These are phyloP conservation scores for Bothrops jararaca DNA, from an alignment of 2,113 vertebrate genomes.

Conservation along the genomic window DNA sequence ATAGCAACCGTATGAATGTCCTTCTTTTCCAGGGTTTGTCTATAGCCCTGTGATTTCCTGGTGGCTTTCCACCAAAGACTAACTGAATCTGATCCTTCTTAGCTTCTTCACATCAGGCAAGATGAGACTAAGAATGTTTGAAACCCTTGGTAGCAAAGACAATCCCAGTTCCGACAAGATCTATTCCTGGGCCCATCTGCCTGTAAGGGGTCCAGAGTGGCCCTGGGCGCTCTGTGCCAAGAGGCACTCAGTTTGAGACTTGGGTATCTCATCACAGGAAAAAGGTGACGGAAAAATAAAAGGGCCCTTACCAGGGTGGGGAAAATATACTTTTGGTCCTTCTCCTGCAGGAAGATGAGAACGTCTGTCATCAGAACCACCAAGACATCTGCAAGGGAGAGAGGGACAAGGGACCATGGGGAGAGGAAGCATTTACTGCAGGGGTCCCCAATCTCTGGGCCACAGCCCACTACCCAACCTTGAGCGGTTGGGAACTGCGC, in stretches of 20 bases:
- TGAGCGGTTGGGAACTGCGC: no score
- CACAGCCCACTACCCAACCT: no score
- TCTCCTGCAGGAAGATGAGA: slow-evolving; percentile 90
- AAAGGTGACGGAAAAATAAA: neutral
- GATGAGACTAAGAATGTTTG: neutral
- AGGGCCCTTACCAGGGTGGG: slow-evolving; percentile 77
- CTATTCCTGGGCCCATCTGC: no score
- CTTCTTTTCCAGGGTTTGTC: no score
- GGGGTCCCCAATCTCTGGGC: no score
- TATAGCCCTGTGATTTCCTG: neutral
- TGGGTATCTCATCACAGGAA: neutral
- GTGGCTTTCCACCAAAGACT: neutral
- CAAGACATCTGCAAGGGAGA: slow-evolving; percentile 74
- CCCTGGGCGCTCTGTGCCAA: neutral
- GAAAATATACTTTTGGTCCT: slow-evolving; percentile 90
- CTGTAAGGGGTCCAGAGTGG: neutral
- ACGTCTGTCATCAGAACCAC: slow-evolving; percentile 90
- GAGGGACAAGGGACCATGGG: neutral
- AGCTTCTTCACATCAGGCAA: neutral
- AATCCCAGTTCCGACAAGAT: neutral
- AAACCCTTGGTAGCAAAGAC: neutral
- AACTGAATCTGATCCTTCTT: neutral
- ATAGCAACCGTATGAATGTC: no score
- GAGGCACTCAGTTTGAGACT: neutral
- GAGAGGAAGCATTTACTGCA: neutral